Conservation (phyloP, 2,888 invertebrate genomes). For the Yponomeuta sedellus region DNA sequence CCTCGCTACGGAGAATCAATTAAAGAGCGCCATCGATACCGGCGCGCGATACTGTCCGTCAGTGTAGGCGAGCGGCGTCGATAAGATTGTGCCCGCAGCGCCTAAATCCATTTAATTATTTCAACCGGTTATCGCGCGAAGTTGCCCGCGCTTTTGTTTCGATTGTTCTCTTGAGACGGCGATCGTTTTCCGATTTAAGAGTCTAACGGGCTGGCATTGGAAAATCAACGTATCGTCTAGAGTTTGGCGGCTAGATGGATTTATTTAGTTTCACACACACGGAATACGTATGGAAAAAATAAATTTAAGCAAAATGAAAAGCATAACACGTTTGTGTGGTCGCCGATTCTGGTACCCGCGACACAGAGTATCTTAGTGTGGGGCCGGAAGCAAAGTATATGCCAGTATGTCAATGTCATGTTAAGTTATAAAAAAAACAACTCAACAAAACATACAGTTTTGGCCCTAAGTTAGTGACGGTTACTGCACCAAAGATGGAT, state of each 20-base stretch:
- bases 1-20: slow-evolving; percentile 58
- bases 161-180: not conserved
- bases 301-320: no score
- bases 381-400: no score
- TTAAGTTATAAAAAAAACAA: no score
- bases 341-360: no score
- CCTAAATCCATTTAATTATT: slow-evolving; percentile 37
- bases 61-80: slow-evolving; percentile 41
- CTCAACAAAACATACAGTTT: no score
- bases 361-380: no score
- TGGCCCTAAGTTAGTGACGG: no score
- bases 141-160: not conserved
- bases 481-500: no score
- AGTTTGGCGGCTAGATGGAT: not conserved
- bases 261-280: not conserved
- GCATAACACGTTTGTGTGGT: no score
- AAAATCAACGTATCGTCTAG: not conserved
- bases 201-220: not conserved
- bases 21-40: slow-evolving; percentile 69
- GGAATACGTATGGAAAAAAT: no score
- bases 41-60: slow-evolving; percentile 51
- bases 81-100: slow-evolving; percentile 40
- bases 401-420: no score
- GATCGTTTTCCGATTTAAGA: not conserved
- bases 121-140: slow-evolving; percentile 32